phyloP scores from a whole-genome alignment of 2,797 vertebrate genomes.

The Gymnothorax reevesii region DNA sequence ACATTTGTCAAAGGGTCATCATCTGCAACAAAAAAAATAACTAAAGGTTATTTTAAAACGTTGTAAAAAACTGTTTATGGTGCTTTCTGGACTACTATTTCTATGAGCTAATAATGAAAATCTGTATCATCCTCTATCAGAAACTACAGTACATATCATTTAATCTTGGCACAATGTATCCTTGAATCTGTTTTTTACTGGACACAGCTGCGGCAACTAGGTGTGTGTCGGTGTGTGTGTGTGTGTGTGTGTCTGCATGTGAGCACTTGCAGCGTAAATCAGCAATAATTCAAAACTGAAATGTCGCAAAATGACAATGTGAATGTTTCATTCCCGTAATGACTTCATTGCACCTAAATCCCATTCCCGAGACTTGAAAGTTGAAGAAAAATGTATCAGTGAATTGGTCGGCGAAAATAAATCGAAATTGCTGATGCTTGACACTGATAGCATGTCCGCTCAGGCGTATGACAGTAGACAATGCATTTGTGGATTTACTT shows the following conservation, averaged over 20 bases:
- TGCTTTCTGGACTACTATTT: neutral
- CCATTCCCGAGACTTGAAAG: constrained; percentile 1
- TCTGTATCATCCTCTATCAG: neutral
- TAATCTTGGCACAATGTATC: neutral
- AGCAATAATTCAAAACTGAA: neutral
- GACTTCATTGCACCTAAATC: neutral
- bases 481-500: neutral
- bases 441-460: neutral
- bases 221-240: neutral
- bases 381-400: constrained; percentile 13
- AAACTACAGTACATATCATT: neutral
- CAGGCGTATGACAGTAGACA: neutral
- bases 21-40: neutral
- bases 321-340: neutral
- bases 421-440: constrained; percentile 7
- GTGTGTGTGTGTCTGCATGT: neutral
- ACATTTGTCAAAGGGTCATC: neutral
- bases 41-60: neutral
- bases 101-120: neutral
- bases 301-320: neutral
- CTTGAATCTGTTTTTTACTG: neutral
- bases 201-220: neutral
- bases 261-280: neutral
- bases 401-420: neutral
- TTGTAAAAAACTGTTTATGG: neutral